Evolutionary conservation across 2,113 vertebrate genomes (phyloP).

Genomic region (Coregonus clupeaformis): DNA sequence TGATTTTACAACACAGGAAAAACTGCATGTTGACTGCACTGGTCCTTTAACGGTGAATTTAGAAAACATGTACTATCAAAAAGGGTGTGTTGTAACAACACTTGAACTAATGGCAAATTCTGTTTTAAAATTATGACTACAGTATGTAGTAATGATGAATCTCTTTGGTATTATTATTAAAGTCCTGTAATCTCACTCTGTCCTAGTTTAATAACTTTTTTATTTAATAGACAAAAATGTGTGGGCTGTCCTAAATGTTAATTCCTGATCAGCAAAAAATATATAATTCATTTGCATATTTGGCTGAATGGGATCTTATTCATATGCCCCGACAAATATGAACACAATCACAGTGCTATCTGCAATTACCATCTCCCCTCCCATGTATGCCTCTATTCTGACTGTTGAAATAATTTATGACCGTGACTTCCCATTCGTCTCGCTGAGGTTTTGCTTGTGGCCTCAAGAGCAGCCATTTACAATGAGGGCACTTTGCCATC

Average conservation of each 20-base stretch:
- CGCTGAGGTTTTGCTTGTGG: constrained; percentile 13
- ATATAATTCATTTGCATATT: neutral
- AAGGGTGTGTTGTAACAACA: constrained; percentile 21
- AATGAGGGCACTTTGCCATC: neutral
- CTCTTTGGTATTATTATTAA: neutral
- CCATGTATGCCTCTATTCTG: neutral
- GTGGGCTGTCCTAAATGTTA: neutral
- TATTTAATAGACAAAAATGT: neutral
- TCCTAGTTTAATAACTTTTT: neutral
- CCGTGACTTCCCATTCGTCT: constrained; percentile 34
- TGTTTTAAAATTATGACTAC: constrained; percentile 7
- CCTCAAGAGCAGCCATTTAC: too few relatives aligned
- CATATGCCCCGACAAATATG: neutral
- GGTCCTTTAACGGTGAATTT: neutral
- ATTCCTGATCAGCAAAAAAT: neutral
- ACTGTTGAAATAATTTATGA: constrained; percentile 36
- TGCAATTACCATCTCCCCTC: neutral
- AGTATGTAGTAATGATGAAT: constrained; percentile 23
- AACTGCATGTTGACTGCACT: too few relatives aligned
- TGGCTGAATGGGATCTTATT: neutral
- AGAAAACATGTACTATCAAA: neutral
- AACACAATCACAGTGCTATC: neutral
- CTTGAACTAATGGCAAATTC: constrained; percentile 11
- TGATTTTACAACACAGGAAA: too few relatives aligned
- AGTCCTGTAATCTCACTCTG: neutral